phyloP scores from a whole-genome alignment of 2,113 vertebrate genomes.

The Callorhinus ursinus region DNA sequence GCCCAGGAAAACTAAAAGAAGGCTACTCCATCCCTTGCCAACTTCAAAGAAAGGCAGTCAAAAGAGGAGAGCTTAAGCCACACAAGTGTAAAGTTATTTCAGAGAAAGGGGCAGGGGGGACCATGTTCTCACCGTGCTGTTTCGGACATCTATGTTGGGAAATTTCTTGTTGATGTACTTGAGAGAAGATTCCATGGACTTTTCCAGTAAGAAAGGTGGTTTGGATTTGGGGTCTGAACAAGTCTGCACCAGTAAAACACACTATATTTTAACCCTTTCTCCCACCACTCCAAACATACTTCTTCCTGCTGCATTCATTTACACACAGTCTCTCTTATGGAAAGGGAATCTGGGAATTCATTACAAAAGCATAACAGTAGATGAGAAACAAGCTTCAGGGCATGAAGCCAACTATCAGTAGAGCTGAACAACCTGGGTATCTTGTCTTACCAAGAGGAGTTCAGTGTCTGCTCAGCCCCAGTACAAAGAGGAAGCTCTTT shows the following conservation, averaged over 20 bases:
- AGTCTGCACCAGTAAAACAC: slow-evolving; percentile 82
- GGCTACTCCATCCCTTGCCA: neutral
- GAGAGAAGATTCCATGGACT: slow-evolving; percentile 91
- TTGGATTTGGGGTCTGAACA: slow-evolving; percentile 90
- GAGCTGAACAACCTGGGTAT: neutral
- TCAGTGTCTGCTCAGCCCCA: slow-evolving; percentile 1
- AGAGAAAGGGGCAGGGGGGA: neutral
- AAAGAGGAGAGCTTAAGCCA: neutral
- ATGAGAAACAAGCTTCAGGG: slow-evolving; percentile 26
- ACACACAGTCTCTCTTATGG: neutral
- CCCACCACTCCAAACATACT: neutral
- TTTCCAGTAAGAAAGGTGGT: slow-evolving; percentile 89
- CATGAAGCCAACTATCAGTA: neutral
- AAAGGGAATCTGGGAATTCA: slow-evolving; percentile 34
- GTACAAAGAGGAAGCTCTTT: slow-evolving; percentile 71
- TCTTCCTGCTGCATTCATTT: neutral
- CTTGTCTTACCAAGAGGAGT: neutral
- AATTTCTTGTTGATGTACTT: slow-evolving; percentile 97
- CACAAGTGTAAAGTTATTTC: neutral
- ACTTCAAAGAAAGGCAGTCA: neutral
- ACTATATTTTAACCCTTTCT: neutral
- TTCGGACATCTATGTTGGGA: slow-evolving; percentile 92
- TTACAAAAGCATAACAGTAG: neutral
- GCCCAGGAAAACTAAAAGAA: slow-evolving; percentile 14
- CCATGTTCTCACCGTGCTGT: slow-evolving; percentile 88